Base-by-base conservation (phyloP, 1,140 invertebrate genomes). In the Gryon sp. region DNA sequence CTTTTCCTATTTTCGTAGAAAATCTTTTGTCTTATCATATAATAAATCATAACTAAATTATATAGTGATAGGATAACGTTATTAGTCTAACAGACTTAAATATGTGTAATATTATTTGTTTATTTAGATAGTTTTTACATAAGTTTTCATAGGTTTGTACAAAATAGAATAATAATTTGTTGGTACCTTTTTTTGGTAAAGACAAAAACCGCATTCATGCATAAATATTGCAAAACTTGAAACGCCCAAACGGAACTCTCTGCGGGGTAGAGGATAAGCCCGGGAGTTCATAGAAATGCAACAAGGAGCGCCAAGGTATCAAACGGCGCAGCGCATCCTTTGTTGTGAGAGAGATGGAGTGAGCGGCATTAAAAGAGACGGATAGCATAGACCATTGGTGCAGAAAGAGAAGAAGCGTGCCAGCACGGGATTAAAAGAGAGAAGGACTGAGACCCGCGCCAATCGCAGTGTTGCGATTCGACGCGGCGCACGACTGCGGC, bases 401-500 rank as follows among this genome's bases (percentile, higher is more conserved):
- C n/a, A 12, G 19, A 57, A 40, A 62, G 52, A 77, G 72, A 78
- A 22, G 62, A 50, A 69, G 38, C 43, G 52, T 57, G 57, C 11
- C 38, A 55, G 74, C 12, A 46, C 50, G 26, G 40, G 12, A 15
- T 48, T 20, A 19, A 30, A 6, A 48, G 34, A 40, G 36, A 38
- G 41, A 45, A 43, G 5, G 52, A 73, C 24, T 15, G 66, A 34
- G 48, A 19, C 62, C 45, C n/a, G 78, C 74, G 76, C 82, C 82
- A 84, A 86, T 83, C 63, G 69, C 26, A 55, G 62, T 36, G 59
- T 66, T 73, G 69, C 62, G 80, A 83, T 83, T 83, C 81, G 86
- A 83, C 60, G 77, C 80, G 83, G 84, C 82, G 83, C 82, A 79
- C 81, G 86, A 83, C 83, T 70, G 53, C 60, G 77, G 69, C 14